Percentiles rank a stretch among this genome's conserved stretches.
These are phyloP conservation scores for Cydia amplana DNA, from an alignment of 1,140 invertebrate genomes.

Conservation along the genomic window DNA sequence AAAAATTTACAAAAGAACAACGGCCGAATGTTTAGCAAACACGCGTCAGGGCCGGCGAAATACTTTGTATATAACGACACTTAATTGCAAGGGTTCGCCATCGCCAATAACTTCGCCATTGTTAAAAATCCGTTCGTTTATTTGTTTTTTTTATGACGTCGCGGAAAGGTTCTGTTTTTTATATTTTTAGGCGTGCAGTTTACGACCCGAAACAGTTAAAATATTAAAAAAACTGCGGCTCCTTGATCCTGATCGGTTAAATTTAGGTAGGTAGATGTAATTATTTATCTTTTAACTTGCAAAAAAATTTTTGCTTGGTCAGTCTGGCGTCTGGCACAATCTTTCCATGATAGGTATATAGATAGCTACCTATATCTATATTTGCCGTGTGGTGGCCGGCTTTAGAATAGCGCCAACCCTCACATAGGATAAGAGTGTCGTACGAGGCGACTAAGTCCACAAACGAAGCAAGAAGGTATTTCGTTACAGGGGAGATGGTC, in stretches of 20 bases:
- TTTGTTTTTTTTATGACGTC: conserved; percentile 50
- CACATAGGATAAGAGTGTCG: too few species aligned
- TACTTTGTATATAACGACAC: conserved; percentile 54
- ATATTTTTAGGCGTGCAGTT: conserved; percentile 5
- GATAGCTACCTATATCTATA: too few species aligned
- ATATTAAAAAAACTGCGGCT: neutral
- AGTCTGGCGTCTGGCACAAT: too few species aligned
- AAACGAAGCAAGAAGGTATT: too few species aligned
- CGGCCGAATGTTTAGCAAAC: conserved; percentile 61
- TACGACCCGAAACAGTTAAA: neutral
- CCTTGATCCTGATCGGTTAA: neutral
- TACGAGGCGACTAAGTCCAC: too few species aligned
- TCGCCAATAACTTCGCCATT: conserved; percentile 42
- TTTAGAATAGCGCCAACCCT: too few species aligned
- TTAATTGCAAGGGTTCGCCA: conserved; percentile 68
- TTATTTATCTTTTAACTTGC: too few species aligned
- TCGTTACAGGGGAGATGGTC: too few species aligned
- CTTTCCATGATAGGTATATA: too few species aligned
- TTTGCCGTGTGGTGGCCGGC: too few species aligned
- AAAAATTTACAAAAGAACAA: conserved; percentile 56
- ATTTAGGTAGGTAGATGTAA: neutral
- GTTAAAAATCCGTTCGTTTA: conserved; percentile 51
- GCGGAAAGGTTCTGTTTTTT: conserved; percentile 45
- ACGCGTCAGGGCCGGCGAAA: conserved; percentile 44
- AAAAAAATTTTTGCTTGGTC: too few species aligned